A percentile compares a stretch with the other conserved stretches of the same genome.
Conservation (phyloP, 2,797 vertebrate genomes). For the Thripadectes ignobilis region DNA sequence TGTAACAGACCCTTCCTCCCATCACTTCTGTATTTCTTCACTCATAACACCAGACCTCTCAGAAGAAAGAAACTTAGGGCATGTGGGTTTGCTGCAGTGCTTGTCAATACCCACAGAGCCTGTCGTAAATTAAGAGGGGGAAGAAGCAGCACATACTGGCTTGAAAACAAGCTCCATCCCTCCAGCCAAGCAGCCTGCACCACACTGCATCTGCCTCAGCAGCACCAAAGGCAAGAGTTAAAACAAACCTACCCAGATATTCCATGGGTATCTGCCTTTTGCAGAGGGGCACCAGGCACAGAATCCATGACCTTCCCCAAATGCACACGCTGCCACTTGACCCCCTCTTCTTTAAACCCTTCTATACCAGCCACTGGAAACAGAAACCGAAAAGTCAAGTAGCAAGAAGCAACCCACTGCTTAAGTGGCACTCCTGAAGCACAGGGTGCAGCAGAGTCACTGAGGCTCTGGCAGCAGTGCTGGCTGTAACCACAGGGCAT, state of each 20-base stretch:
- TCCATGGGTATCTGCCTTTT: neutral
- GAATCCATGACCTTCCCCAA: neutral
- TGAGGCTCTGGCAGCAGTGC: neutral
- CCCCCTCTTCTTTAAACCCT: neutral
- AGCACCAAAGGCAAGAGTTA: neutral
- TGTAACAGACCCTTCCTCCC: neutral
- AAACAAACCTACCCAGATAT: neutral
- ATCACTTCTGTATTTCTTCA: neutral
- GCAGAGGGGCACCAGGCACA: neutral
- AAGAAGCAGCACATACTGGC: neutral
- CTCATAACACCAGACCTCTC: neutral
- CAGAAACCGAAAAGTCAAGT: neutral
- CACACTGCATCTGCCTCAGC: neutral
- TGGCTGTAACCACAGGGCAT: neutral
- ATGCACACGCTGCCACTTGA: neutral
- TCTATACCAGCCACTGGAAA: neutral
- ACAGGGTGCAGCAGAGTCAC: neutral
- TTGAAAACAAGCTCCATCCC: neutral
- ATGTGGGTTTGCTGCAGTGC: slow-evolving; percentile 11
- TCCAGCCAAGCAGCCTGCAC: neutral
- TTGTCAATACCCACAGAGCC: neutral
- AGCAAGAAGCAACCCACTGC: neutral
- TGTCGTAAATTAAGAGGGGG: neutral
- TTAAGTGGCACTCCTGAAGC: neutral
- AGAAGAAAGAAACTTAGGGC: neutral